Evolutionary conservation across 1,140 invertebrate genomes (phyloP), one percentile per base, ranked within the genome.

Genomic region (Sycophaga agraensis): DNA sequence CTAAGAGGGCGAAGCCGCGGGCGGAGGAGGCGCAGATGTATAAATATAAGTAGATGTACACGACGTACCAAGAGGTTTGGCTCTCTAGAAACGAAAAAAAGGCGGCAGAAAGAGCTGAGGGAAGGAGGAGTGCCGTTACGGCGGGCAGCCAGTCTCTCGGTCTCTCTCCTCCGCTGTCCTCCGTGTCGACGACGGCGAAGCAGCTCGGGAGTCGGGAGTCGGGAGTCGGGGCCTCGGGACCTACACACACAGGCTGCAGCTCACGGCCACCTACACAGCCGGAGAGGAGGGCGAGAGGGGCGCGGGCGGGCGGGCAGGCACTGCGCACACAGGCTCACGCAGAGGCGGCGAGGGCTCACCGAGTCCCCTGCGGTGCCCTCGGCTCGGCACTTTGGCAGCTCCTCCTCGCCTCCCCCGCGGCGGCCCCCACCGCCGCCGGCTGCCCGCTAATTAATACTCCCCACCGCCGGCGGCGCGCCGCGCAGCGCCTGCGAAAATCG

Each of bases 401-500:
- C 37, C 22, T 19, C 34, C 26, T 34, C 21, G 14, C 22, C 19
- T 46, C 12, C 31, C 17, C 40, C 31, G 31, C 28, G n/a, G 45
- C 37, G 22, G 28, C 22, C 19, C 14, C 39, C 24, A 24, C 24
- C 48, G 40, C 17, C 46, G 14, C 16, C 1, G 2, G 28, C 16
- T 2, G 16, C 39, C 14, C 19, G 35, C 40, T 65, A 42, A 55
- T 56, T 55, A 40, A 64, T 26, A 40, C 43, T 28, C 54, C 59
- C n/a, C 21, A 21, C 14, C 51, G n/a, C n/a, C n/a, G n/a, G n/a
- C n/a, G n/a, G n/a, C n/a, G n/a, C n/a, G n/a, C n/a, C n/a, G n/a
- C n/a, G n/a, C 26, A 50, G 26, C 34, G 50, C 51, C 57, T 46
- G n/a, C n/a, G 42, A 43, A 59, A 57, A 56, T 61, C 45, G 26